Conservation (phyloP, 2,888 invertebrate species). For the Leptothorax acervorum region DNA sequence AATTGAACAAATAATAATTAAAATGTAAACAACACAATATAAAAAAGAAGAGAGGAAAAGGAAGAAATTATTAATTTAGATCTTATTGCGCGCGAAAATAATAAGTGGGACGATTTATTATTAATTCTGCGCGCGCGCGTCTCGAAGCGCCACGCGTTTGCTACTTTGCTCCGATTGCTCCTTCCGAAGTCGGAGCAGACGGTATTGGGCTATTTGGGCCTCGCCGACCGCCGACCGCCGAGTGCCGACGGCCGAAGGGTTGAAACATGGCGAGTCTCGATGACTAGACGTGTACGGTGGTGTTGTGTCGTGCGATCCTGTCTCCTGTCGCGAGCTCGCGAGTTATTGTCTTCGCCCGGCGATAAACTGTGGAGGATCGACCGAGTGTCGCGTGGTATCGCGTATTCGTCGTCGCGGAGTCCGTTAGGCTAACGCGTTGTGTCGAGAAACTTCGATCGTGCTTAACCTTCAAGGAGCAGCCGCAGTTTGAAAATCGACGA, state of each 20-base stretch:
- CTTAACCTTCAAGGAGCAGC: constrained; percentile 22
- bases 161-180: too few species aligned
- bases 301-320: constrained; percentile 28
- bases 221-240: too few species aligned
- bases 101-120: constrained; percentile 61
- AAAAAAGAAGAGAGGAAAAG: neutral
- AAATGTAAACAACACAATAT: too few species aligned
- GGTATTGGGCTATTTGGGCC: neutral
- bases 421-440: too few species aligned
- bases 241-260: neutral
- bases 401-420: neutral
- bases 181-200: constrained; percentile 54
- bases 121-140: constrained; percentile 57
- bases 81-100: neutral
- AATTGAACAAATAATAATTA: too few species aligned
- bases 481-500: constrained; percentile 5
- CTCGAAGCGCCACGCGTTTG: constrained; percentile 40
- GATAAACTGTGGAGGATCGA: neutral
- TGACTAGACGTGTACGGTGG: constrained; percentile 70
- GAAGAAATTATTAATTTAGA: neutral
- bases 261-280: constrained; percentile 72
- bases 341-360: constrained; percentile 1
- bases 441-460: neutral
- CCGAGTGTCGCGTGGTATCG: neutral
- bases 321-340: neutral